Base-by-base conservation (phyloP, 2,797 vertebrate species). In the Enteromius treurensis region DNA sequence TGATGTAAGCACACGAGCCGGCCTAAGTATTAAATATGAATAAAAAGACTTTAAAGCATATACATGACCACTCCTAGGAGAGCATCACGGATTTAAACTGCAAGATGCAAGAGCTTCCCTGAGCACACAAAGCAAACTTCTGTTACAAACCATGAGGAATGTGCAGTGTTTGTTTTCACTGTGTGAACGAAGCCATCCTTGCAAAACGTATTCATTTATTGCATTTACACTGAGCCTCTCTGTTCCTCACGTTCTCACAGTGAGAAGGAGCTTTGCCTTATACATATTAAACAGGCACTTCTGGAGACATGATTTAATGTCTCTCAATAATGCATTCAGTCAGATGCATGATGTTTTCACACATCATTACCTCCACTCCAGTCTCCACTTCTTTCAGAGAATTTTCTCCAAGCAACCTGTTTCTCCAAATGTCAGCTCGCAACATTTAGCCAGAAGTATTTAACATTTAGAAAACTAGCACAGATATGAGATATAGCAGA, bases 321-420 rank as follows among this genome's bases (percentile, higher is more conserved):
- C 88, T 86, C 89, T 94, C 90, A 93, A 93, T 93, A 92, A 93
- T 93, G 88, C 85, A 94, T 91, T 88, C 90, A 90, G 91, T 92
- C 90, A 90, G 90, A 88, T 88, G 89, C 86, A 84, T 86, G 87
- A 88, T 89, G 88, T 84, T 86, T 86, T 91, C 89, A 91, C 90
- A 91, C 88, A 90, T 92, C 90, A 92, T 92, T 93, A 93, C 90
- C 87, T 88, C 80, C 87, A 80, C 82, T 87, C 85, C 73, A 81
- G 84, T 80, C 89, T 89, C 82, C 86, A 87, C 81, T 86, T 83
- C 87, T 87, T 87, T 86, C 83, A 87, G 80, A 84, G 84, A 83
- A 82, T 65, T 83, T 84, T 81, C 73, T 86, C 55, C 55, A 47
- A 47, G 45, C 73, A 77, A 82, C 80, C 74, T n/a, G 83, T 69